phyloP scores from a whole-genome alignment of 2,113 vertebrate species.

The Chionis minor region DNA sequence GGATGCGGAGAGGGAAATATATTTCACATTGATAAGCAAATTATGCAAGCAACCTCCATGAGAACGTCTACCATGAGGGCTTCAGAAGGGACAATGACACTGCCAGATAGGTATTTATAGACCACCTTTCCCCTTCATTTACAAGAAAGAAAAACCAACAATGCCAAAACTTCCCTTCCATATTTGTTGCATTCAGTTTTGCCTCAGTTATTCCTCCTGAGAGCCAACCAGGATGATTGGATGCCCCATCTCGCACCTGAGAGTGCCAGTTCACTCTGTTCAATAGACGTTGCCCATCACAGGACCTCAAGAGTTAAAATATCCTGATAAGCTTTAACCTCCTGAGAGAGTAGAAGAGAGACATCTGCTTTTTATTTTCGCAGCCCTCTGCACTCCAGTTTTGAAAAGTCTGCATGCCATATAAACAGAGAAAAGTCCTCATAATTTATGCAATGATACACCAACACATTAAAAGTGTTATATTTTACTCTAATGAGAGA shows the following conservation, averaged over 20 bases:
- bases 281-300: background rate
- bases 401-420: conserved; percentile 73
- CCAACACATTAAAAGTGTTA: conserved; percentile 63
- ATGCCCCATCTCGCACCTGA: background rate
- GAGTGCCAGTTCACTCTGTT: background rate
- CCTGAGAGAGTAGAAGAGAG: conserved; percentile 5
- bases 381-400: conserved; percentile 50
- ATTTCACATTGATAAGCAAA: background rate
- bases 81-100: background rate
- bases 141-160: background rate
- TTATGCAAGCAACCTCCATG: background rate
- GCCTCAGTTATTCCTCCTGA: too few relatives aligned
- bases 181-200: background rate
- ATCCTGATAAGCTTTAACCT: conserved; percentile 42
- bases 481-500: conserved; percentile 80
- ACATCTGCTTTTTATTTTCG: conserved; percentile 84
- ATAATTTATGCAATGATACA: conserved; percentile 77
- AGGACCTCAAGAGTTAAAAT: conserved; percentile 60
- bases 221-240: background rate
- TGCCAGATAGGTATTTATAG: background rate
- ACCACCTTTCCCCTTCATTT: background rate
- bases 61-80: accelerated
- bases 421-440: conserved; percentile 73
- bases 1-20: background rate
- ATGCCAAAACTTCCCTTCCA: background rate